Base-by-base conservation (phyloP, 2,888 invertebrate genomes). In the Amorpha juglandis region DNA sequence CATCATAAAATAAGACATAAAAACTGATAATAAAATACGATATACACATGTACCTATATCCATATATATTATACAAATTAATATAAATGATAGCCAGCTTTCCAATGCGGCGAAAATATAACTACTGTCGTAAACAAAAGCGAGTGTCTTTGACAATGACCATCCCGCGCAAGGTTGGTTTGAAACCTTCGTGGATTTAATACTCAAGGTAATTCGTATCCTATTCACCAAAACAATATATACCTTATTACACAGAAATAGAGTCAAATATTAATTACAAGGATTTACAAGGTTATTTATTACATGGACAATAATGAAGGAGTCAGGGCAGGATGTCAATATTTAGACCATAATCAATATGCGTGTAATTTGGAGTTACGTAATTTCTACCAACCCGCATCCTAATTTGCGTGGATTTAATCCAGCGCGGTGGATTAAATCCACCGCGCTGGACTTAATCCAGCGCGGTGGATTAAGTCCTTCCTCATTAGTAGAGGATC, bases 71-170 rank as follows among this genome's bases (percentile, higher is more conserved):
- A 27, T 3, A 27, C 1, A 3, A 27, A 27, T 1, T 3, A 55
- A 16, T 55, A 58, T 35, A 58, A 58, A 42, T 19, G 0, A 38
- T 1, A 48, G 7, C 14, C 12, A 47, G 21, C n/a, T 63, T 63
- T 63, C 33, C n/a, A 47, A 63, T 6, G 27, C 27, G 47, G 47
- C 27, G 21, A 62, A 45, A 27, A 45, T 63, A 47, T 33, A 33
- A 62, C 64, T 63, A 70, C 69, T 63, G 64, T 67, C 65, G 35
- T 35, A 19, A 42, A 33, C 38, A 65, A 68, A 70, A 52, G 52
- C 52, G 67, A 71, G 64, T 78, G 81, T 67, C 82, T 80, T 84
- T 86, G 86, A 82, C 85, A 86, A 74, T 85, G 85, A 78, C 79
- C 78, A 74, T 80, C 74, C 76, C 77, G 72, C 64, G 75, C 82